A percentile compares a stretch with the other conserved stretches of the same genome.
Evolutionary conservation across 2,888 invertebrate species (phyloP).

Genomic region (Prenolepis imparis): DNA sequence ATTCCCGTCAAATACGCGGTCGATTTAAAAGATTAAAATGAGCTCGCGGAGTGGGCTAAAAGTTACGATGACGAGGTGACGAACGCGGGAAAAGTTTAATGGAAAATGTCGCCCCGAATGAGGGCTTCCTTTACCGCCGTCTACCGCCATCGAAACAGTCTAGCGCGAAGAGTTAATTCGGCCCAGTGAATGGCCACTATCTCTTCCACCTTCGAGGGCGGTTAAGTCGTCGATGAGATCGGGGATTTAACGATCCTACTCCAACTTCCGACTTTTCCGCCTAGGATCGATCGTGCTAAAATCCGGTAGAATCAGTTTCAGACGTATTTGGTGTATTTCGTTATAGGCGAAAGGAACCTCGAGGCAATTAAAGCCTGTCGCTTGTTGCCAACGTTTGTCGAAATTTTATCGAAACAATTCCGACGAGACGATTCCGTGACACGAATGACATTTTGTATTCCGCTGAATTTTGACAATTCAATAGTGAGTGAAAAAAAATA

Average conservation of each 20-base stretch:
- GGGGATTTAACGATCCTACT: slow-evolving; percentile 74
- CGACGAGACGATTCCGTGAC: not conserved
- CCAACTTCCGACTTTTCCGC: slow-evolving; percentile 63
- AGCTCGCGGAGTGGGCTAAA: slow-evolving; percentile 40
- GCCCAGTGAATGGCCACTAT: slow-evolving; percentile 71
- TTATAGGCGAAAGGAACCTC: slow-evolving; percentile 21
- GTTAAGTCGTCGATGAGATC: slow-evolving; percentile 73
- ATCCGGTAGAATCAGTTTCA: slow-evolving; percentile 56
- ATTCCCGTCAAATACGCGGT: slow-evolving; percentile 33
- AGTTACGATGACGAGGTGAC: slow-evolving; percentile 66
- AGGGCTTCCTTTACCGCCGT: slow-evolving; percentile 48
- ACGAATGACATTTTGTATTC: not conserved
- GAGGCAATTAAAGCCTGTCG: slow-evolving; percentile 57
- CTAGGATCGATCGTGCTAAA: slow-evolving; percentile 63
- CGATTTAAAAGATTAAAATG: slow-evolving; percentile 55
- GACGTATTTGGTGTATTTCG: slow-evolving; percentile 11
- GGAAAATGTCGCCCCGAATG: slow-evolving; percentile 67
- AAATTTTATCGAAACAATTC: not conserved
- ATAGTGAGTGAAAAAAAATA: not conserved
- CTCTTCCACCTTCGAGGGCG: slow-evolving; percentile 69
- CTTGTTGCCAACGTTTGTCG: slow-evolving; percentile 22
- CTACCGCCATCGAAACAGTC: slow-evolving; percentile 69
- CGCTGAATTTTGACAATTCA: not conserved
- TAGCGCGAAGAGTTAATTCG: slow-evolving; percentile 70
- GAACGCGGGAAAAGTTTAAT: slow-evolving; percentile 71